These are phyloP conservation scores for Phalacrocorax pelagicus DNA, from an alignment of 2,113 vertebrate genomes.

Conservation along the genomic window DNA sequence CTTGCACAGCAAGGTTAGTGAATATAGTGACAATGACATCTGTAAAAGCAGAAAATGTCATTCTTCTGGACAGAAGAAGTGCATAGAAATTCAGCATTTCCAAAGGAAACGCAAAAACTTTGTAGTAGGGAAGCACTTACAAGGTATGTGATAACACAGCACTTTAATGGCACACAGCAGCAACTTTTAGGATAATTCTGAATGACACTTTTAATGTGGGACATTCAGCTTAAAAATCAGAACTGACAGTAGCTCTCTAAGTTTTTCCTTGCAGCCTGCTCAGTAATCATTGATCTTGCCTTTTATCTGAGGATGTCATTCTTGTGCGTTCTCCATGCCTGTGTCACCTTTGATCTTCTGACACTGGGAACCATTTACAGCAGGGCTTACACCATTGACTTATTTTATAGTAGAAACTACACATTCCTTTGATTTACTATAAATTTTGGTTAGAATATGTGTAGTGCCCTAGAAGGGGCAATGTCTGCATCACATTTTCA, in stretches of 20 bases:
- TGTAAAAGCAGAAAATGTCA: neutral
- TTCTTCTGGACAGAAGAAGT: conserved; percentile 1
- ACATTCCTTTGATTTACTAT: conserved; percentile 34
- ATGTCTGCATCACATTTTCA: neutral
- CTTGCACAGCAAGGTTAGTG: conserved; percentile 13
- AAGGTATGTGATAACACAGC: neutral
- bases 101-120: neutral
- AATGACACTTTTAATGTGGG: neutral
- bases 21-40: neutral
- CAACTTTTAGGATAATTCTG: neutral
- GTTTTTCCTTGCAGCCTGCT: neutral
- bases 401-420: neutral
- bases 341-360: neutral
- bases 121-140: neutral
- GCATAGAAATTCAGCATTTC: neutral
- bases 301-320: neutral
- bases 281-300: neutral
- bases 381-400: neutral
- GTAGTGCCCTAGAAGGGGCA: neutral
- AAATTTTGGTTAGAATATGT: neutral
- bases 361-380: conserved; percentile 5
- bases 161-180: neutral
- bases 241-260: neutral
- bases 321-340: neutral
- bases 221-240: conserved; percentile 5